Evolutionary conservation across 2,888 invertebrate species (phyloP).

Genomic region (Limnephilus lunatus): DNA sequence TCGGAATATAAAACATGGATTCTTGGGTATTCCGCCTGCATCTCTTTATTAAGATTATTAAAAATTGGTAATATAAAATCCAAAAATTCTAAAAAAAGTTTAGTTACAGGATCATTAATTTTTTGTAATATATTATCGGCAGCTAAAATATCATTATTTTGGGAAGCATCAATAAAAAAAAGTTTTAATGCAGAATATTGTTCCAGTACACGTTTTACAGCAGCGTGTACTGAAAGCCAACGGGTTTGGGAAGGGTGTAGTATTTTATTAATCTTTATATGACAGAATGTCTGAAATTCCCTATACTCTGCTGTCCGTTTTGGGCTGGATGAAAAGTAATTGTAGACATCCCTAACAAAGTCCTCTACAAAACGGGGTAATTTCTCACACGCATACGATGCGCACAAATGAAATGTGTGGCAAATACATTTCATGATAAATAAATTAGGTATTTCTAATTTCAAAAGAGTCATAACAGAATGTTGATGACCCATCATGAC

Average conservation of each 20-base stretch:
- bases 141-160: background rate
- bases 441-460: background rate
- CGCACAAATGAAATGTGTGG: slow-evolving; percentile 1
- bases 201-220: slow-evolving; percentile 3
- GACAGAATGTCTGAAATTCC: background rate
- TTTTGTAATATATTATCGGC: background rate
- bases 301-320: background rate
- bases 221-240: background rate
- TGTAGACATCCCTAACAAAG: background rate
- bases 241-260: slow-evolving; percentile 7
- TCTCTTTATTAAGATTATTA: background rate
- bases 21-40: background rate
- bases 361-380: background rate
- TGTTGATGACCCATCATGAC: background rate
- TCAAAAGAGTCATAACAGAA: background rate
- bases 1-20: background rate
- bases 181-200: slow-evolving; percentile 3
- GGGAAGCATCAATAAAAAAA: background rate
- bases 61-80: background rate
- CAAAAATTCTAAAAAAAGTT: background rate
- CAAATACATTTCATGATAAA: background rate
- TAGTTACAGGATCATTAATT: background rate
- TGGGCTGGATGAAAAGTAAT: background rate
- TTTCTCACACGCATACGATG: slow-evolving; percentile 5
- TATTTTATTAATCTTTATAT: background rate